phyloP scores from a whole-genome alignment of 2,113 vertebrate species.

The Urocynchramus pylzowi region DNA sequence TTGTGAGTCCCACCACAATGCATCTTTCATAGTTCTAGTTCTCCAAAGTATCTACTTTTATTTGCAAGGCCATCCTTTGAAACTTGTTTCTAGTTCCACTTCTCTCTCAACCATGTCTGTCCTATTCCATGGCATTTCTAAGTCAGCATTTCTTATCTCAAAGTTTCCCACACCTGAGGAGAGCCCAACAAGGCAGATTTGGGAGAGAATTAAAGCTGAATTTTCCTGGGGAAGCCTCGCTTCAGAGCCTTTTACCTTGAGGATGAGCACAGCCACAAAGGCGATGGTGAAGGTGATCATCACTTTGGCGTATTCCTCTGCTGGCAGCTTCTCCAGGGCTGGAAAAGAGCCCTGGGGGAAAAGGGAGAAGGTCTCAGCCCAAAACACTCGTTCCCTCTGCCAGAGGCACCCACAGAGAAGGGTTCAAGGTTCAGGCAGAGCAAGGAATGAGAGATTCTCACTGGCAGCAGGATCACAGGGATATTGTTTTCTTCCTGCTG shows the following conservation, averaged over 20 bases:
- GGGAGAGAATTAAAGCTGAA: neutral
- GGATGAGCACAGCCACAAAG: conserved; percentile 66
- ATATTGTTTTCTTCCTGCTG: neutral
- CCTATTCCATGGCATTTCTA: too few species aligned
- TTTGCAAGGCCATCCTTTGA: neutral
- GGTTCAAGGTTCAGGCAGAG: neutral
- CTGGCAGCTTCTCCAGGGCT: conserved; percentile 39
- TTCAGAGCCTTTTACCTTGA: conserved; percentile 67
- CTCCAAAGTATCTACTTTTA: neutral
- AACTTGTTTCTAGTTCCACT: too few species aligned
- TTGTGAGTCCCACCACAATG: neutral
- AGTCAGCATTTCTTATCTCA: too few species aligned
- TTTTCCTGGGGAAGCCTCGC: neutral
- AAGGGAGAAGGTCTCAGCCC: neutral
- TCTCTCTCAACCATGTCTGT: too few species aligned
- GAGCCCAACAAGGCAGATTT: neutral
- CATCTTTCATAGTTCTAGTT: neutral
- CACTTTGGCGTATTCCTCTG: conserved; percentile 56
- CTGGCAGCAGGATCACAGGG: neutral
- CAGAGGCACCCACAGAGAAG: neutral
- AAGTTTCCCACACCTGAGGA: neutral
- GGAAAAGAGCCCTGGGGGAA: conserved; percentile 67
- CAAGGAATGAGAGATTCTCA: rapidly evolving
- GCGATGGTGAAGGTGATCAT: conserved; percentile 71
- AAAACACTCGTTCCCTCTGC: rapidly evolving